Evolutionary conservation across 2,113 vertebrate genomes (phyloP).

Genomic region (Astatoreochromis straeleni): DNA sequence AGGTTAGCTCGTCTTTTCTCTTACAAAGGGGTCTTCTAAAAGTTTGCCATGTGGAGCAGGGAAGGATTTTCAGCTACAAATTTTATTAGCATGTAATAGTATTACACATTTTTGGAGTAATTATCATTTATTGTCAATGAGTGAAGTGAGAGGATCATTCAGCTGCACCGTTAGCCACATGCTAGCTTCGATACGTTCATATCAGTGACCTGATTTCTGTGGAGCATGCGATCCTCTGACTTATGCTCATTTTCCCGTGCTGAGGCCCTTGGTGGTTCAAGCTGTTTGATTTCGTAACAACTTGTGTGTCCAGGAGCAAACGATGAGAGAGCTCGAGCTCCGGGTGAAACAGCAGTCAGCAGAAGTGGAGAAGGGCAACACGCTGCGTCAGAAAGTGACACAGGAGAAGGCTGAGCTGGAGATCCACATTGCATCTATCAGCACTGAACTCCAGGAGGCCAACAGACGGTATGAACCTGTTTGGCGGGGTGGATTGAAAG

Average conservation of each 20-base stretch:
- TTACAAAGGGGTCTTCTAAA: neutral
- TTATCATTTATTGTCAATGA: neutral
- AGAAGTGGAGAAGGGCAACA: constrained; percentile 81
- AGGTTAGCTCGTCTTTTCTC: neutral
- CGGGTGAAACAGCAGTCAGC: constrained; percentile 83
- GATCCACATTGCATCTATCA: constrained; percentile 68
- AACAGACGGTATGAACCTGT: constrained; percentile 72
- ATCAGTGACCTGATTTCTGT: neutral
- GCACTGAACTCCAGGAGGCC: constrained; percentile 80
- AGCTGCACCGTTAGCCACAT: neutral
- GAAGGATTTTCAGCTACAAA: neutral
- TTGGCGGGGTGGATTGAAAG: neutral
- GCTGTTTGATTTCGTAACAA: constrained; percentile 8
- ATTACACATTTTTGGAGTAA: neutral
- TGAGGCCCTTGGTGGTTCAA: neutral
- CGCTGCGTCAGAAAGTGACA: constrained; percentile 77
- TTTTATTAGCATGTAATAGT: neutral
- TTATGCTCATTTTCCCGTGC: neutral
- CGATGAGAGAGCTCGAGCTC: constrained; percentile 78
- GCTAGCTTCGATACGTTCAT: neutral
- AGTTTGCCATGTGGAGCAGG: neutral
- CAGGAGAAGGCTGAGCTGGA: constrained; percentile 86
- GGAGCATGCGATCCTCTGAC: neutral
- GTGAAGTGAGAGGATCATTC: neutral
- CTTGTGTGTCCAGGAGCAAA: constrained; percentile 74